Evolutionary conservation across 2,113 vertebrate species (phyloP), one percentile per base, ranked within the genome.

Genomic region (Cottus gobio): DNA sequence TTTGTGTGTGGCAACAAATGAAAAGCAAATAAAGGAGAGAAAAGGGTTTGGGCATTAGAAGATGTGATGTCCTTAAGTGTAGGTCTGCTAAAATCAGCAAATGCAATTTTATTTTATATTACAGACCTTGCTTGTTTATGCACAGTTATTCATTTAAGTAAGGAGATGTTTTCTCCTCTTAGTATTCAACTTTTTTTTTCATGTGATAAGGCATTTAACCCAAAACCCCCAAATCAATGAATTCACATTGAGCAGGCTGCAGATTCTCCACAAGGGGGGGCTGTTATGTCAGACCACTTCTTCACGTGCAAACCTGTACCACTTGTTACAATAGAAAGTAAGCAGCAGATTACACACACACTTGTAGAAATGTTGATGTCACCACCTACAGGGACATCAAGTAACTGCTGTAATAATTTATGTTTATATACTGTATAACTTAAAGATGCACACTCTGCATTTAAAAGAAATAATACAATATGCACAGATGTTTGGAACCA

Each of bases 1-100:
- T 69, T 62, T 72, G 46, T 66, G 56, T 6, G 8, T 66, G 44
- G 36, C 22, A 36, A 44, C 24, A 37, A 71, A 64, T 72, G 58
- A 61, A 73, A 36, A 50, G 26, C 9, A 57, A 71, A 60, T 46
- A 30, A 42, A 66, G 26, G 12, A 71, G 56, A 63, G 31, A 66
- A 73, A 60, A 73, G 57, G 7, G 1, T 18, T 28, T 37, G 48
- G n/a, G 37, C 39, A 15, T 52, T 13, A 13, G 12, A 64, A n/a
- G 12, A 71, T 39, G 34, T 30, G 37, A 50, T 63, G 64, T 31
- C 24, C 36, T 46, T 5, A 65, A 57, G 62, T 12, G 11, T 44
- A 63, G 10, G 44, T 20, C 16, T 48, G 44, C 34, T 34, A 34
- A 34, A 34, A 34, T 37, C 7, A 37, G 36, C 7, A 37, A 37